Evolutionary conservation across 2,113 vertebrate species (phyloP), one percentile per base, ranked within the genome.

Genomic region (Coregonus clupeaformis): DNA sequence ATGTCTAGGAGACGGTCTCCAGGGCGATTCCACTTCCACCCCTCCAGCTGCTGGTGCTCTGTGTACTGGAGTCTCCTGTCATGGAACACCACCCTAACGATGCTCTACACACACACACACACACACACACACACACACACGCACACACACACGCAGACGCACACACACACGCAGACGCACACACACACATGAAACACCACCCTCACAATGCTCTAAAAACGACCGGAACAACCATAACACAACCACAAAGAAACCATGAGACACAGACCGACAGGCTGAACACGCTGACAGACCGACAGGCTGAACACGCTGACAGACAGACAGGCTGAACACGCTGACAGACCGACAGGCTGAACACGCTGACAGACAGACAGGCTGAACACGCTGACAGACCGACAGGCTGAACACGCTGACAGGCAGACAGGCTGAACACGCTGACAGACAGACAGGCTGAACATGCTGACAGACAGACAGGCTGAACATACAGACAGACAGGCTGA

Each of bases 1-100:
- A 99, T 96, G 87, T 98, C 97, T 74, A 99, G 94, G 79, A 99
- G 97, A 87, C 98, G 93, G 88, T 98, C 97, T 5, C 98, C 98
- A 0, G 98, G 98, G 22, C 98, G 87, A 91, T 98, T 99, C 98
- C 97, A 99, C 76, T 94, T 91, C 98, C 98, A 98, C 82, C 98
- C 97, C 85, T 99, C 98, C 79, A 99, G 92, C 91, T 99, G 98
- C 85, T 99, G 98, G 79, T 99, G 98, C 83, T 99, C 98, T 0
- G 97, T 97, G 90, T 99, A 99, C 76, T 99, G 98, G 55, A 99
- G 92, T 4, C 98, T 93, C 22, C 97, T 94, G 90, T 99, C 98
- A 0, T 98, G 98, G 73, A 99, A 99, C 66, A 99, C 97, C 62
- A 99, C 98, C 32, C 91, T 77, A 22, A 87, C 81, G 20, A 65